Base-by-base conservation (phyloP, 2,113 vertebrate genomes). In the Delphinus delphis region DNA sequence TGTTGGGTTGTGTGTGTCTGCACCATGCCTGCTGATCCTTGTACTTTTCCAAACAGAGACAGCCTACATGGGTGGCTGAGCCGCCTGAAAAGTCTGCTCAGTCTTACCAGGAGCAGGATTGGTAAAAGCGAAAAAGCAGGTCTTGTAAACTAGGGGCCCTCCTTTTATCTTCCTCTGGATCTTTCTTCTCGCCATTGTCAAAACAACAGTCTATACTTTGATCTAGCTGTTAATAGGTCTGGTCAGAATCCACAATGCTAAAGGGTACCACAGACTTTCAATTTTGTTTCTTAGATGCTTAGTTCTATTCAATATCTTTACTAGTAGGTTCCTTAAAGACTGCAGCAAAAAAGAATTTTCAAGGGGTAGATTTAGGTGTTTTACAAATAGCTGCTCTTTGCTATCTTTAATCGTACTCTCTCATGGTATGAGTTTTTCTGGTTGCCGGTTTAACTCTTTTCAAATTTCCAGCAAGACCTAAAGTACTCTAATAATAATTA, bases 161-260 rank as follows among this genome's bases (percentile, higher is more conserved):
- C 68, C 86, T 96, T 55, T 98, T 80, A 2, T 97, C 95, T 93
- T 96, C 84, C 95, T 91, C 62, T 90, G 33, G 36, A 81, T 55
- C 58, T 21, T 95, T 90, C 95, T 97, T 98, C 84, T 98, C 98
- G 38, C 98, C 96, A 11, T 89, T 98, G 91, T 99, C 98, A 96
- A 98, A 98, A 93, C 98, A 98, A 88, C 74, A 97, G 97, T 98
- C 97, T 88, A 96, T 2, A 82, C 98, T 99, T 93, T 98, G 98
- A 95, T 98, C 98, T 33, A 97, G 95, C 10, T 95, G 86, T 92
- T 98, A 47, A 0, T 11, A 79, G 17, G 17, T 50, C 15, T 1
- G 28, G 98, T 99, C 97, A 0, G 98, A 98, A 93, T 98, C 98
- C 0, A 95, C 95, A 97, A 98, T 93, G 44, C 53, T 86, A 31